Base-by-base conservation (phyloP, 1,140 invertebrate species). In the Nasonia longicornis region DNA sequence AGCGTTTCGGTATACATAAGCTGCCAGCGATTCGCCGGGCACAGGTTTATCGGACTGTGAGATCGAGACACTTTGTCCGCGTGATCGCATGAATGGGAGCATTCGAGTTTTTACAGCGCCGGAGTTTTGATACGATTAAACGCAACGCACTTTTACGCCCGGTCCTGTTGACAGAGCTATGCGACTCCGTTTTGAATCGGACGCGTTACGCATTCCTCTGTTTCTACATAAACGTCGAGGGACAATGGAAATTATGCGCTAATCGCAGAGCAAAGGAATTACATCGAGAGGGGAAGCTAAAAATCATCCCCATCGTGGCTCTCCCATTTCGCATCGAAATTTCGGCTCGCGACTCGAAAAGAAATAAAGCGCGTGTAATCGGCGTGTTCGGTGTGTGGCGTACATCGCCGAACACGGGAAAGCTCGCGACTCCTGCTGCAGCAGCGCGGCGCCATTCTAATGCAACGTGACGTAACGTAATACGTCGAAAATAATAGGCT, bases 391-490 rank as follows among this genome's bases (percentile, higher is more conserved):
- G 31, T 26, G 38, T 12, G 70, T 20, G 29, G 31, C 67, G 66
- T 38, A 70, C 77, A 70, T 14, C n/a, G 38, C 12, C 16, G 35
- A 35, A 71, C 63, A 77, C 66, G 70, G n/a, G 22, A 82, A 58
- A 58, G 20, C 16, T 58, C 16, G 52, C 52, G 52, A n/a, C 20
- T 20, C 52, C 20, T 20, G 20, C 20, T 38, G 38, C 38, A 8
- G 38, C 38, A 58, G 16, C 20, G 42, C 14, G 69, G 42, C 52
- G 74, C 85, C 48, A 52, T 85, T 84, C 87, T 88, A 88, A 88
- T 87, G 86, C 84, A 88, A 86, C 86, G 84, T 83, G 86, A 88
- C 85, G 88, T 88, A 88, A 89, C 86, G 85, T 87, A 87, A 88
- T 88, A 86, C 86, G 85, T 85, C 85, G 85, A 87, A 58, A 87